Percentiles rank a stretch among this genome's conserved stretches.
These are phyloP conservation scores for Orchesella flavescens DNA, from an alignment of 2,888 invertebrate species.

Conservation along the genomic window DNA sequence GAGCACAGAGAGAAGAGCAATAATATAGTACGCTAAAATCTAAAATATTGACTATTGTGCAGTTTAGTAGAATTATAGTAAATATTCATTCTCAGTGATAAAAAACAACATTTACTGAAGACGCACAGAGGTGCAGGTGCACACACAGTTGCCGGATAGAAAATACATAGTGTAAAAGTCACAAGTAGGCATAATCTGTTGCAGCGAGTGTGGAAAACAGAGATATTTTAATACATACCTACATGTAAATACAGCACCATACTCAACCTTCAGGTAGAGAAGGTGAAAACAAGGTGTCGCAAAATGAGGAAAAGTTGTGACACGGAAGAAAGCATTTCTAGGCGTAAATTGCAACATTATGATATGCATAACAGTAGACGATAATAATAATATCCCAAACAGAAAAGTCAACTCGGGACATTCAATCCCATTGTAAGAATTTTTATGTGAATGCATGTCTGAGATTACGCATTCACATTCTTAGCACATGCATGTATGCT, in stretches of 20 bases:
- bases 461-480: no score
- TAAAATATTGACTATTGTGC: no score
- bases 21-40: no score
- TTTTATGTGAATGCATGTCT: no score
- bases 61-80: constrained; percentile 13
- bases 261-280: no score
- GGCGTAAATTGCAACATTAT: neutral
- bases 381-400: no score
- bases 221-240: neutral
- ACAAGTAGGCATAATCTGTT: constrained; percentile 26
- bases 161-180: neutral
- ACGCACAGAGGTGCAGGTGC: no score
- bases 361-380: neutral
- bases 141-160: neutral
- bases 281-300: neutral
- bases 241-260: neutral
- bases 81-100: neutral
- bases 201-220: constrained; percentile 7
- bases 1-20: neutral
- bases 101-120: no score
- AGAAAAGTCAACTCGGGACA: no score
- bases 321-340: neutral
- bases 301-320: neutral
- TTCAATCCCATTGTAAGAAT: no score
- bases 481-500: no score